phyloP scores from a whole-genome alignment of 2,888 invertebrate genomes.

The Acanthococcus lagerstroemiae region DNA sequence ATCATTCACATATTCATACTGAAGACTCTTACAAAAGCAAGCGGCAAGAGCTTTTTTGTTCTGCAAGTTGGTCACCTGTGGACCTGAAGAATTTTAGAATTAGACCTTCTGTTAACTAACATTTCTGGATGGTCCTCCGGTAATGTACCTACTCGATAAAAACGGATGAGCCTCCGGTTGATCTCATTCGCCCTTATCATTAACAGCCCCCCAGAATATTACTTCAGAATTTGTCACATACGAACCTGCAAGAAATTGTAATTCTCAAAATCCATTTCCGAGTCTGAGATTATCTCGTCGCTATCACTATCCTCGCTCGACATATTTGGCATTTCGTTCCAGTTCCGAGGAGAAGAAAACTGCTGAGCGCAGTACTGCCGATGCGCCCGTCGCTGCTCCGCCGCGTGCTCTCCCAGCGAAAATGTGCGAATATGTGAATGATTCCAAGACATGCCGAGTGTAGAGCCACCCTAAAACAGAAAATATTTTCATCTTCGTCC shows the following conservation, averaged over 20 bases:
- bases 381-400: constrained; percentile 78
- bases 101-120: too few species aligned
- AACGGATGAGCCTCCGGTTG: too few species aligned
- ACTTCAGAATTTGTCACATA: neutral
- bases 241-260: constrained; percentile 63
- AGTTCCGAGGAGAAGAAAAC: constrained; percentile 50
- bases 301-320: constrained; percentile 70
- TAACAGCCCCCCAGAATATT: neutral
- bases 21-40: neutral
- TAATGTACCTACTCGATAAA: too few species aligned
- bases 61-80: too few species aligned
- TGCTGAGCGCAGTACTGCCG: constrained; percentile 65
- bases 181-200: too few species aligned
- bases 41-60: too few species aligned
- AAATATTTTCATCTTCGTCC: too few species aligned
- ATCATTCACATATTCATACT: neutral
- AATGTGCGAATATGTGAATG: constrained; percentile 64
- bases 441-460: constrained; percentile 69
- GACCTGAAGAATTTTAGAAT: too few species aligned
- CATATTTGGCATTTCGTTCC: constrained; percentile 36
- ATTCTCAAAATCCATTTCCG: constrained; percentile 76
- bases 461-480: constrained; percentile 62
- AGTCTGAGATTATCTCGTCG: constrained; percentile 72
- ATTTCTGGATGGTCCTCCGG: too few species aligned
- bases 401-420: constrained; percentile 75